Conservation (phyloP, 2,797 vertebrate species). For the Intellagama lesueurii region DNA sequence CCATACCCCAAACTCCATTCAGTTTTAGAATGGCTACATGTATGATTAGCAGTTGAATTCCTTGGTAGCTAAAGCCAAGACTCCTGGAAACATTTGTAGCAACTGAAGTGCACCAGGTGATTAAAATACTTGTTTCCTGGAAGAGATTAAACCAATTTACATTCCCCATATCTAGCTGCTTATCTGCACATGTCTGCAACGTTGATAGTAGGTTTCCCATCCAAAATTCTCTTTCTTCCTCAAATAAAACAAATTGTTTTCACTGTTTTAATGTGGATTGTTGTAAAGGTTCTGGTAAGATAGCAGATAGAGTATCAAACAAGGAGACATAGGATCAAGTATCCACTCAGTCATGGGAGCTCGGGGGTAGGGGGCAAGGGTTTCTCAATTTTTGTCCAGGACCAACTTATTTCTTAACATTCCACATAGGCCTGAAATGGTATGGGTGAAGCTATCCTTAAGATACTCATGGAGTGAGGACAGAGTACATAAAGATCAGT, state of each 20-base stretch:
- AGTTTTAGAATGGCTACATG: neutral
- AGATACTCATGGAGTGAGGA: too few relatives aligned
- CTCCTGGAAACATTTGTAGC: conserved; percentile 6
- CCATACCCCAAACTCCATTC: neutral
- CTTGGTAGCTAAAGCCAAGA: neutral
- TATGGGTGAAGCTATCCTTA: neutral
- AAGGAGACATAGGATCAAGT: conserved; percentile 56
- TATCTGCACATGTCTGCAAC: neutral
- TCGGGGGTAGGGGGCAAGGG: conserved; percentile 25
- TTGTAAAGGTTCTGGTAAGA: neutral
- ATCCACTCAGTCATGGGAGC: conserved; percentile 68
- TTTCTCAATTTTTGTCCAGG: neutral
- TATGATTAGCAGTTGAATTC: neutral
- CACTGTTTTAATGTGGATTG: neutral
- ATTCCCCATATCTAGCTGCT: conserved; percentile 5
- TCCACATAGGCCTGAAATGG: neutral
- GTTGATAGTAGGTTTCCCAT: neutral
- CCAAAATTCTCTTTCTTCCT: neutral
- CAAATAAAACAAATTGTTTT: neutral
- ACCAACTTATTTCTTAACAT: neutral
- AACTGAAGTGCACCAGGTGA: neutral
- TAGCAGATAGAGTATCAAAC: too few relatives aligned
- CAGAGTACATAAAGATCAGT: too few relatives aligned
- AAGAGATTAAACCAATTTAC: neutral
- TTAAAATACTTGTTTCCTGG: conserved; percentile 28